Base-by-base conservation (phyloP, 2,888 invertebrate species). In the Masnerella sp. region DNA sequence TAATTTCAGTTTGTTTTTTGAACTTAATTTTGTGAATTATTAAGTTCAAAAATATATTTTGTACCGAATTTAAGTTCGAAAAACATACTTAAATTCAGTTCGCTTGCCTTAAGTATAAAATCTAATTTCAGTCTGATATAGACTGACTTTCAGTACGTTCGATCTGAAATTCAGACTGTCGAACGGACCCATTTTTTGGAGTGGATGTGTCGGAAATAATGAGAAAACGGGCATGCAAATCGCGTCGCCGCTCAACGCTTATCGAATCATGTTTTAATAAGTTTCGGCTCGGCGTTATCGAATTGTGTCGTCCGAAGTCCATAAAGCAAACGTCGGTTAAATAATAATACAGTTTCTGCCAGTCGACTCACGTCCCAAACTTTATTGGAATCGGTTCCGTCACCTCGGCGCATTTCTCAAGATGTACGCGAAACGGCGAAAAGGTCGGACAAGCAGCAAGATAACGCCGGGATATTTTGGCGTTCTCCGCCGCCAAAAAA, bases 341-440 rank as follows among this genome's bases (percentile, higher is more conserved):
- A 82, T 83, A 83, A 83, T 83, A 82, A 82, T 83, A 80, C 77
- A 80, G 77, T 78, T 73, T 78, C 78, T 79, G 80, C 81, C 80
- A 85, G 82, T 85, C 85, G 77, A 67, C 82, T 84, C 85, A 84
- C 84, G 85, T 83, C 78, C 81, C 77, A 81, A 84, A 84, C 83
- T 84, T 84, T 84, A 84, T 84, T 83, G 85, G 85, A 85, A 85
- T 84, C 84, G 85, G 82, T 83, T 82, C 82, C 82, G 85, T 84
- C 84, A 84, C 84, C 84, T 84, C 83, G 80, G 52, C 58, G 67
- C 52, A 70, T 73, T 38, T 62, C 72, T 52, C 56, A 64, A 75
- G 73, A 34, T 47, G 78, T 67, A 61, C 45, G 30, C 38, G 47
- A 45, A 47, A 28, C 8, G 34, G 59, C 12, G 45, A 47, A 47